Evolutionary conservation across 1,140 invertebrate genomes (phyloP).

Genomic region (Ericerus pela): DNA sequence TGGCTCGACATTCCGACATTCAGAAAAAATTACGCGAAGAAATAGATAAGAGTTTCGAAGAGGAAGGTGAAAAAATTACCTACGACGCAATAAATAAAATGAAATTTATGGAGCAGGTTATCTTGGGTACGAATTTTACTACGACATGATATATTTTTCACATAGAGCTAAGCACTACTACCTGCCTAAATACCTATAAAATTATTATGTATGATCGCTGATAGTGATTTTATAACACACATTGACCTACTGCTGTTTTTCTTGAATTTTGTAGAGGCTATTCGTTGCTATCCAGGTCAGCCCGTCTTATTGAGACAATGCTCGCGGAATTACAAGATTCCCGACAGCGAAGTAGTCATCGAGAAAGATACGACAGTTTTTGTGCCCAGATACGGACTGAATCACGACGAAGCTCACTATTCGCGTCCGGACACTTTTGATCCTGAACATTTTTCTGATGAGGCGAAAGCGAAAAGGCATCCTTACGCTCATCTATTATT

Average conservation of each 20-base stretch:
- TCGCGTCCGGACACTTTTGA: conserved; percentile 50
- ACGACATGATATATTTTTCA: background rate
- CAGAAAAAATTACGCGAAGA: conserved; percentile 42
- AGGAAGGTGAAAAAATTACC: conserved; percentile 33
- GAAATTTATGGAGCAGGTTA: conserved; percentile 37
- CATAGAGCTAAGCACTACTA: too few species aligned
- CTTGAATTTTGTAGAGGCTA: background rate
- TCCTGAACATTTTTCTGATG: conserved; percentile 52
- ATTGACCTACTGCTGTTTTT: too few species aligned
- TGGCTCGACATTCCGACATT: conserved; percentile 37
- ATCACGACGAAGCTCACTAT: conserved; percentile 47
- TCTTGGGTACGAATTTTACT: conserved; percentile 33
- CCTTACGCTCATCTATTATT: conserved; percentile 36
- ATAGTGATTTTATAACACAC: too few species aligned
- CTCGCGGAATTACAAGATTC: conserved; percentile 26
- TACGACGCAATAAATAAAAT: conserved; percentile 37
- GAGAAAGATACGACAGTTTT: conserved; percentile 34
- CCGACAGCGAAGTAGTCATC: conserved; percentile 32
- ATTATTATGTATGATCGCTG: too few species aligned
- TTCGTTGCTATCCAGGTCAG: background rate
- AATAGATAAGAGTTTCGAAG: conserved; percentile 33
- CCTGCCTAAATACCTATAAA: too few species aligned
- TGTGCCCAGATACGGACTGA: conserved; percentile 36
- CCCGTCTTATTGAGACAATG: conserved; percentile 3
- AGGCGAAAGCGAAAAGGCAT: conserved; percentile 27